Evolutionary conservation across 2,797 vertebrate genomes (phyloP).

Genomic region (Gila robusta): DNA sequence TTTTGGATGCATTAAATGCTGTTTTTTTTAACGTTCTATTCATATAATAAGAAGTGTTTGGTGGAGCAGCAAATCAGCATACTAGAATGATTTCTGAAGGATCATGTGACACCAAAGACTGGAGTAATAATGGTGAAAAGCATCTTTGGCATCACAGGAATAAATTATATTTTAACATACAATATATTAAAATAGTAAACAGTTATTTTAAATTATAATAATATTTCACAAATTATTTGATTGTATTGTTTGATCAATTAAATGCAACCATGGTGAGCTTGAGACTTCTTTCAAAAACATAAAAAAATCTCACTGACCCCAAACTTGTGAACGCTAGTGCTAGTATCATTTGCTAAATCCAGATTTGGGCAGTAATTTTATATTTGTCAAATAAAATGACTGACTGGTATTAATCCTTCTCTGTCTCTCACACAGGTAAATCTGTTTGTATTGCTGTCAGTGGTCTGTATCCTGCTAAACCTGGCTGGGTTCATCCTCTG

Average conservation of each 20-base stretch:
- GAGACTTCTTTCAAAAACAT: not conserved
- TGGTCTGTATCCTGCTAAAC: constrained; percentile 87
- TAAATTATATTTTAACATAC: no score
- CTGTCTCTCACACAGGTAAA: constrained; percentile 78
- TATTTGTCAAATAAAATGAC: not conserved
- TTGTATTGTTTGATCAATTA: not conserved
- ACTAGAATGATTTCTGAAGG: not conserved
- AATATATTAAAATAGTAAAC: not conserved
- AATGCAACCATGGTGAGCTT: not conserved
- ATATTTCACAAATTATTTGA: not conserved
- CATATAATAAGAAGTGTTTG: not conserved
- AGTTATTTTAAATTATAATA: not conserved
- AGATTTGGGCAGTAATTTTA: not conserved
- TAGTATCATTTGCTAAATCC: not conserved
- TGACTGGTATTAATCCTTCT: not conserved
- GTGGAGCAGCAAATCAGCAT: not conserved
- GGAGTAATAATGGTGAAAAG: not conserved
- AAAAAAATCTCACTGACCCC: not conserved
- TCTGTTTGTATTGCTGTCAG: constrained; percentile 85
- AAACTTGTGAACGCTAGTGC: not conserved
- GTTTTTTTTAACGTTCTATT: not conserved
- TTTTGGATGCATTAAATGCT: not conserved
- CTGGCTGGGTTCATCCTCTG: constrained; percentile 87
- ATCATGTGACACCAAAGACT: not conserved
- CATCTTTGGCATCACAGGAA: no score